phyloP scores from a whole-genome alignment of 2,797 vertebrate species.

The Tympanoctomys barrerae region DNA sequence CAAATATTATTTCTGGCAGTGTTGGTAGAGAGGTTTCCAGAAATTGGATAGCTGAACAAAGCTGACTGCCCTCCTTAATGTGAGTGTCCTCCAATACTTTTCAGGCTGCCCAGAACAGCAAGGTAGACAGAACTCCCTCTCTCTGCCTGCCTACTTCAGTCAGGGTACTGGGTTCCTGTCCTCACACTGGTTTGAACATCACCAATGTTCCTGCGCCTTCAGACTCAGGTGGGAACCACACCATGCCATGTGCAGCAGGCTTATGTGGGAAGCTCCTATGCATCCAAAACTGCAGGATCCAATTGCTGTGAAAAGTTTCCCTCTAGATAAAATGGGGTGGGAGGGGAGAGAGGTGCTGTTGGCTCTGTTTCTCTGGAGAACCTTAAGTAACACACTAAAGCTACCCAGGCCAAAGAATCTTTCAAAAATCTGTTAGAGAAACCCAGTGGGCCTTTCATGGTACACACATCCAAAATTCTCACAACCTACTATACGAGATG shows the following conservation, averaged over 20 bases:
- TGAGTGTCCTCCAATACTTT: neutral
- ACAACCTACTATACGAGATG: neutral
- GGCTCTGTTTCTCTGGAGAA: neutral
- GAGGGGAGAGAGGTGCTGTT: neutral
- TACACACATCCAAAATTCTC: neutral
- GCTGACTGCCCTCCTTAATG: neutral
- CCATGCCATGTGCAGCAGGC: neutral
- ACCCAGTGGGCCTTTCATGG: neutral
- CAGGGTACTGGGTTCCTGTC: neutral
- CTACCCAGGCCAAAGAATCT: neutral
- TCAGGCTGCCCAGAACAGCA: neutral
- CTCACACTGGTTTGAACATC: neutral
- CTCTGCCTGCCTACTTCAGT: neutral
- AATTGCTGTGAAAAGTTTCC: neutral
- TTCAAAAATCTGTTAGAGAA: neutral
- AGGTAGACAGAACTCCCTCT: neutral
- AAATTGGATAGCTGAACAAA: neutral
- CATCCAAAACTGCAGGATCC: neutral
- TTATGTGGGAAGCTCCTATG: neutral
- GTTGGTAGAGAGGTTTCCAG: neutral
- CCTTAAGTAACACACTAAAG: neutral
- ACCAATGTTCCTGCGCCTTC: neutral
- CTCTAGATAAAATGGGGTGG: neutral
- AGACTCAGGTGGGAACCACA: neutral
- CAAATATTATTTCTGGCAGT: neutral